phyloP scores from a whole-genome alignment of 1,140 invertebrate genomes.

The Ooceraea biroi region DNA sequence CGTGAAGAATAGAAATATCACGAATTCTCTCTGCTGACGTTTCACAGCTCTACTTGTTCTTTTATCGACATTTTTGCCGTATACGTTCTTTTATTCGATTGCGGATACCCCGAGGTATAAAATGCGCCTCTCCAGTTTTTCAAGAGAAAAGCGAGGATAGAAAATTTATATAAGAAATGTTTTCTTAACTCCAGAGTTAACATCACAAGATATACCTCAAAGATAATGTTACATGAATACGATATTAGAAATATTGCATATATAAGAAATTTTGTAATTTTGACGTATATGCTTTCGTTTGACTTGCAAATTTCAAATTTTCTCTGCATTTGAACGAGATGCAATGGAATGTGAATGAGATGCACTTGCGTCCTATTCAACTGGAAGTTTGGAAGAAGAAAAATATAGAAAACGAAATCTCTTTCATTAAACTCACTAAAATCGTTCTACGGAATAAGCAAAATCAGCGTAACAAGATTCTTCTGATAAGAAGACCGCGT shows the following conservation, averaged over 20 bases:
- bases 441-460: neutral
- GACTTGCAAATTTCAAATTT: neutral
- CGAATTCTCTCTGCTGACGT: conserved; percentile 28
- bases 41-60: conserved; percentile 14
- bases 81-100: conserved; percentile 31
- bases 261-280: neutral
- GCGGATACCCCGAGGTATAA: neutral
- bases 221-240: neutral
- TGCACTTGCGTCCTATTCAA: neutral
- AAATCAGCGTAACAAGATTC: neutral
- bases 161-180: neutral
- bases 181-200: neutral
- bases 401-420: neutral
- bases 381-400: neutral
- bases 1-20: conserved; percentile 53
- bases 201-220: neutral
- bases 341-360: neutral
- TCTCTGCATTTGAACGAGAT: neutral
- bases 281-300: neutral
- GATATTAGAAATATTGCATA: no score
- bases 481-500: neutral
- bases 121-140: neutral
- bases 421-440: conserved; percentile 8
- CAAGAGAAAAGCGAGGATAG: neutral
- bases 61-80: conserved; percentile 30